Evolutionary conservation across 2,888 invertebrate genomes (phyloP).

Genomic region (Synergus umbraculus): DNA sequence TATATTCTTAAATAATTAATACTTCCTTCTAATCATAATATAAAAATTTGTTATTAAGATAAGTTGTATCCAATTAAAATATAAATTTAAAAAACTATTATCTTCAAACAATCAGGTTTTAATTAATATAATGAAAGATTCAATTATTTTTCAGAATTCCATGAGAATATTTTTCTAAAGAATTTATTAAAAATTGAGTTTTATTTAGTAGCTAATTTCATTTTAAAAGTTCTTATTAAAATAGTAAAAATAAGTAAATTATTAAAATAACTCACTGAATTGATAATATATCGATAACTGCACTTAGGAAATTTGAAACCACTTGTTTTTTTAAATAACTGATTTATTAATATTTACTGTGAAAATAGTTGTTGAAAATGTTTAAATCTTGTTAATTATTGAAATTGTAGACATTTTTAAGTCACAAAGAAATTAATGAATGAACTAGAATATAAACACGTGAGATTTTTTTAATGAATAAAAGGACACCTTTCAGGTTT

Average conservation of each 20-base stretch:
- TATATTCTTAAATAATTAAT: background rate
- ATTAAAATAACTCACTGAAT: background rate
- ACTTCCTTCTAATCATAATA: background rate
- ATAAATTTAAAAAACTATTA: background rate
- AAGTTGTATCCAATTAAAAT: background rate
- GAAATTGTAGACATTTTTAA: background rate
- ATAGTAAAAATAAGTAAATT: background rate
- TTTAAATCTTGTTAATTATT: background rate
- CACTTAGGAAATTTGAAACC: background rate
- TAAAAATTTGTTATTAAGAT: background rate
- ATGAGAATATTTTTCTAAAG: no score
- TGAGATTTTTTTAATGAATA: slow-evolving; percentile 13
- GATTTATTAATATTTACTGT: background rate
- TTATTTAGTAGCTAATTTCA: background rate
- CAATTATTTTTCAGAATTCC: no score
- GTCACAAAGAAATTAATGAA: background rate
- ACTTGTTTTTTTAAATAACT: background rate
- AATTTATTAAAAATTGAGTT: background rate
- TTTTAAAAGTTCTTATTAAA: background rate
- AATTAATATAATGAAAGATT: no score
- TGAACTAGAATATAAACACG: background rate
- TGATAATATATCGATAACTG: background rate
- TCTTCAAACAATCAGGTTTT: no score
- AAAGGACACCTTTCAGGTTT: slow-evolving; percentile 26
- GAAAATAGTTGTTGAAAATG: background rate